Evolutionary conservation across 1,140 invertebrate genomes (phyloP).

Genomic region (Brachionus manjavacas): DNA sequence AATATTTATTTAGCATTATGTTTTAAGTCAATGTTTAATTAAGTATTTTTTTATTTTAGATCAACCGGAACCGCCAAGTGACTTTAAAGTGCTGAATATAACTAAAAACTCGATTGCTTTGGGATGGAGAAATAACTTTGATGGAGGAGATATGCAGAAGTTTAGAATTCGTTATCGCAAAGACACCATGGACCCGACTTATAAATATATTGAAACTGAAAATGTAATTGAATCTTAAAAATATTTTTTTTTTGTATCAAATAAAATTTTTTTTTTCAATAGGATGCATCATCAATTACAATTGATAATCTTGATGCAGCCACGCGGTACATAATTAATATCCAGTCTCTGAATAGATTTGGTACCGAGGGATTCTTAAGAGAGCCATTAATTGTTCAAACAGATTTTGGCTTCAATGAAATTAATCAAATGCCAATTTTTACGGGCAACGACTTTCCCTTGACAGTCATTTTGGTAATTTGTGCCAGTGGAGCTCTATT

Average conservation of each 20-base stretch:
- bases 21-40: not conserved
- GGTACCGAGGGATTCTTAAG: constrained; percentile 33
- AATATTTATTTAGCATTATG: not conserved
- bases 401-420: constrained; percentile 42
- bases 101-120: constrained; percentile 22
- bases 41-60: not conserved
- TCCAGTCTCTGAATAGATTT: constrained; percentile 29
- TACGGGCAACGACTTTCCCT: constrained; percentile 27
- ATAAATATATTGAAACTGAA: constrained; percentile 34
- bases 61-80: constrained; percentile 34
- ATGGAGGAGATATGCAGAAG: constrained; percentile 31
- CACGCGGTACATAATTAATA: constrained; percentile 34
- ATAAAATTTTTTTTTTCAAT: not conserved
- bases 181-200: constrained; percentile 39
- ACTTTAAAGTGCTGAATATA: constrained; percentile 34
- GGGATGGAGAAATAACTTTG: constrained; percentile 31
- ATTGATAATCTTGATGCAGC: constrained; percentile 32
- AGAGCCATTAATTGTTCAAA: constrained; percentile 41
- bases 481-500: constrained; percentile 27
- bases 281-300: not conserved
- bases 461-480: constrained; percentile 31
- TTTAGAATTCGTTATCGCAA: constrained; percentile 33
- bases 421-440: constrained; percentile 39
- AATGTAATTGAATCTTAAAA: not conserved
- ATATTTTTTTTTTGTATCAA: not conserved